Base-by-base conservation (phyloP, 2,888 invertebrate genomes). In the Microctonus hyperodae region DNA sequence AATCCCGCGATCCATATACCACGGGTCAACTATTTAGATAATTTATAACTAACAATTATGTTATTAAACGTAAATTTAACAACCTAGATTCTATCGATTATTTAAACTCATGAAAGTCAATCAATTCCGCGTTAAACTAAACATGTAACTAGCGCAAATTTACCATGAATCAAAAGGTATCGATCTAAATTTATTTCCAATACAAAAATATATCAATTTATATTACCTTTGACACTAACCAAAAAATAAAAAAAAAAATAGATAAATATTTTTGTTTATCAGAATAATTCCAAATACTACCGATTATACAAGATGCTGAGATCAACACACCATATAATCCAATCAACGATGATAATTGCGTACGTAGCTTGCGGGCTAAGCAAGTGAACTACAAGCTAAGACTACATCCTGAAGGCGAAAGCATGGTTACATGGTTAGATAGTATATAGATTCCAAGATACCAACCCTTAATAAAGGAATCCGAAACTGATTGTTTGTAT, bases 281-380 rank as follows among this genome's bases (percentile, higher is more conserved):
- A 10, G 10, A 16, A 56, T 6, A 56, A 33, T 53, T 28, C 13
- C 20, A 56, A 28, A 56, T 56, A 56, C 10, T 33, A 35, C 56
- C 37, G 44, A 61, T n/a, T n/a, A n/a, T 51, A 51, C 13, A 50
- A 22, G 35, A 23, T 37, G 40, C 73, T 77, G 77, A 76, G 81
- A 81, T 81, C 79, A 81, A 80, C 80, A 79, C 78, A 78, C 75
- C 73, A 75, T 77, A 79, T 81, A 81, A 81, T 81, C 77, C 80
- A 79, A 81, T 81, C 79, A 81, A 76, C 74, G 76, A 79, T 80
- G 78, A 79, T 81, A 81, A 81, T 81, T 81, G 79, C 81, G 77
- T 79, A 78, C 79, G 79, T 81, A 79, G 81, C 80, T 78, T 73
- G 73, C 73, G 75, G 80, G 74, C 72, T 63, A 51, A 67, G 59